These are phyloP conservation scores for Mycteria americana DNA, from an alignment of 2,797 vertebrate species.

Conservation along the genomic window DNA sequence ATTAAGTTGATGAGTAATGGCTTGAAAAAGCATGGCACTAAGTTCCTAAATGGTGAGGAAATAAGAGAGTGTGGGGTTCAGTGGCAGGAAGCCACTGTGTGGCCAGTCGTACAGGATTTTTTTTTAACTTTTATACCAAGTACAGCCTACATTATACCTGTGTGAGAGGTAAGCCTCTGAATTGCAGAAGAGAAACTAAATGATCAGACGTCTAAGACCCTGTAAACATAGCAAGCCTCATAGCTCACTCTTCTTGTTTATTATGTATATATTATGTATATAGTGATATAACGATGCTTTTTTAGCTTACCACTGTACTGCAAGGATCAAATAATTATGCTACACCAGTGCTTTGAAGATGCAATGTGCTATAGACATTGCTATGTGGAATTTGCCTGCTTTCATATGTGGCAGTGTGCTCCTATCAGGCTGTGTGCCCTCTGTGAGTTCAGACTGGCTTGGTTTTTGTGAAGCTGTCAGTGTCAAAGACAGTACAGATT, in stretches of 20 bases:
- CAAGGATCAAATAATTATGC: background rate
- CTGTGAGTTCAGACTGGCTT: background rate
- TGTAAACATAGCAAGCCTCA: background rate
- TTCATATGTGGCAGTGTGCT: background rate
- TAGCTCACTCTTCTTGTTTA: background rate
- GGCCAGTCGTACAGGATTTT: background rate
- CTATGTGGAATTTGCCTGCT: background rate
- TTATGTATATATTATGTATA: background rate
- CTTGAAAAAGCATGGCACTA: background rate
- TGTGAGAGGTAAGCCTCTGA: background rate
- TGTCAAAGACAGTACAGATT: background rate
- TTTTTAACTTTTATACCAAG: background rate
- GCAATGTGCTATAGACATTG: background rate
- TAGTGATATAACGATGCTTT: background rate
- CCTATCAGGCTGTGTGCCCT: too few relatives aligned
- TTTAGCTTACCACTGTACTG: background rate
- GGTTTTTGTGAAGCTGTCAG: background rate
- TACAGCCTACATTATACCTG: background rate
- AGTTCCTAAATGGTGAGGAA: background rate
- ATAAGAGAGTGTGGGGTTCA: background rate
- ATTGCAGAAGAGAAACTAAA: background rate
- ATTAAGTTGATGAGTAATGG: background rate
- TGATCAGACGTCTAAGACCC: background rate
- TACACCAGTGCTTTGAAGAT: background rate
- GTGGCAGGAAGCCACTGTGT: background rate